These are phyloP conservation scores for Dendroctonus valens DNA, from an alignment of 1,140 invertebrate species.

Conservation along the genomic window DNA sequence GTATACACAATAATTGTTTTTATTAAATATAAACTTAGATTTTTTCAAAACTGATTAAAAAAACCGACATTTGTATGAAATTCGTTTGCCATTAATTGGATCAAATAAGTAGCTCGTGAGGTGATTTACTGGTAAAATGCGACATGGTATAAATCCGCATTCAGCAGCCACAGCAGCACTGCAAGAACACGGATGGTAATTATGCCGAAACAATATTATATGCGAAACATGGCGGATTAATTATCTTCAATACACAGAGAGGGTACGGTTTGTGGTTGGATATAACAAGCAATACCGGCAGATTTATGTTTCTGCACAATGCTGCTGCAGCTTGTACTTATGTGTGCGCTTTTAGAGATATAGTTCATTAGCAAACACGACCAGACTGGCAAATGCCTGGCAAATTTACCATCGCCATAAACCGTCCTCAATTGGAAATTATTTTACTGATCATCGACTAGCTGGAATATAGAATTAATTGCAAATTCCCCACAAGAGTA, in stretches of 20 bases:
- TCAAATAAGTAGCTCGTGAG: slow-evolving; percentile 17
- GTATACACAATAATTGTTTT: too few species aligned
- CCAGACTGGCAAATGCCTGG: slow-evolving; percentile 22
- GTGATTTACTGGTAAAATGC: slow-evolving; percentile 24
- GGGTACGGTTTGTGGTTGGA: slow-evolving; percentile 31
- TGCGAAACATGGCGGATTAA: slow-evolving; percentile 44
- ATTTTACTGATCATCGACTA: too few species aligned
- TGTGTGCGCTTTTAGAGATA: slow-evolving; percentile 30
- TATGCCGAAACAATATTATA: slow-evolving; percentile 47
- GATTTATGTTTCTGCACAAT: slow-evolving; percentile 33
- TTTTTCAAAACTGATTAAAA: too few species aligned
- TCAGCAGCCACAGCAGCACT: slow-evolving; percentile 28
- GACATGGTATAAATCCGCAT: slow-evolving; percentile 32
- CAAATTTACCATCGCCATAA: not conserved
- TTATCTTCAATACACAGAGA: slow-evolving; percentile 43
- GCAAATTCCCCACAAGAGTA: too few species aligned
- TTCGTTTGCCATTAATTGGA: not conserved
- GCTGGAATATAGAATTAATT: too few species aligned
- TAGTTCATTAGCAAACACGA: slow-evolving; percentile 31
- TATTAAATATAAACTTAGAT: too few species aligned
- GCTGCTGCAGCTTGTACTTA: slow-evolving; percentile 31
- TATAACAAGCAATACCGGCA: slow-evolving; percentile 35
- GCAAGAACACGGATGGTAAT: slow-evolving; percentile 42
- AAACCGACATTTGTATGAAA: too few species aligned
- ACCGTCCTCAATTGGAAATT: too few species aligned